Evolutionary conservation across 2,113 vertebrate species (phyloP).

Genomic region (Nestor notabilis): DNA sequence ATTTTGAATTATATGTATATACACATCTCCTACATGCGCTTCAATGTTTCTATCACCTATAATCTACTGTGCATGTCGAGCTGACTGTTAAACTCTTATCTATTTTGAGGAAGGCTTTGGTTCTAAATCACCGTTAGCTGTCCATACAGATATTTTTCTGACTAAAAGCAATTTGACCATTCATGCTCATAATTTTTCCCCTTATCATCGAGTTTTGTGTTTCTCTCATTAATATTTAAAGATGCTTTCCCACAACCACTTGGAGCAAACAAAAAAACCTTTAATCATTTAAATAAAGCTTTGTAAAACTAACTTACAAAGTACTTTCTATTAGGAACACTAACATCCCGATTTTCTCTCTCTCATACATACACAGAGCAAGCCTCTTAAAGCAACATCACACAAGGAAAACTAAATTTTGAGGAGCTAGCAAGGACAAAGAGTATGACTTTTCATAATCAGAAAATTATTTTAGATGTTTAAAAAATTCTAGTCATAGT

Average conservation of each 20-base stretch:
- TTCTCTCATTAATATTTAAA: slow-evolving; percentile 70
- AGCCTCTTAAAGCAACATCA: neutral
- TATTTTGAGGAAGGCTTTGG: slow-evolving; percentile 44
- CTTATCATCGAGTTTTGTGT: neutral
- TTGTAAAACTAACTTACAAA: slow-evolving; percentile 20
- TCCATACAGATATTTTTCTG: slow-evolving; percentile 3
- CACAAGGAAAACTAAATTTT: neutral
- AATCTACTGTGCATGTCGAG: slow-evolving; percentile 29
- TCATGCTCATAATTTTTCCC: slow-evolving; percentile 12
- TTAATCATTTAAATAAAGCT: slow-evolving; percentile 26
- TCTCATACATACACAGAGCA: neutral
- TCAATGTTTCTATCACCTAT: neutral
- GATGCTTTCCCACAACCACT: slow-evolving; percentile 32
- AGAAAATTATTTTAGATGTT: neutral
- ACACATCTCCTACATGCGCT: neutral
- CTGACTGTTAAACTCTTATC: slow-evolving; percentile 33
- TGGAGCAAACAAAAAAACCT: neutral
- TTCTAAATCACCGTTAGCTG: slow-evolving; percentile 44
- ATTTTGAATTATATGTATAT: neutral
- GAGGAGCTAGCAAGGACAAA: neutral
- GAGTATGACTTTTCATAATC: neutral
- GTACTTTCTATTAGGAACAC: neutral
- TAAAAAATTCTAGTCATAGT: neutral
- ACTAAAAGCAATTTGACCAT: slow-evolving; percentile 64
- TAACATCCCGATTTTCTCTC: neutral